Evolutionary conservation across 2,113 vertebrate genomes (phyloP), one percentile per base, ranked within the genome.

Genomic region (Syngnathus floridae): DNA sequence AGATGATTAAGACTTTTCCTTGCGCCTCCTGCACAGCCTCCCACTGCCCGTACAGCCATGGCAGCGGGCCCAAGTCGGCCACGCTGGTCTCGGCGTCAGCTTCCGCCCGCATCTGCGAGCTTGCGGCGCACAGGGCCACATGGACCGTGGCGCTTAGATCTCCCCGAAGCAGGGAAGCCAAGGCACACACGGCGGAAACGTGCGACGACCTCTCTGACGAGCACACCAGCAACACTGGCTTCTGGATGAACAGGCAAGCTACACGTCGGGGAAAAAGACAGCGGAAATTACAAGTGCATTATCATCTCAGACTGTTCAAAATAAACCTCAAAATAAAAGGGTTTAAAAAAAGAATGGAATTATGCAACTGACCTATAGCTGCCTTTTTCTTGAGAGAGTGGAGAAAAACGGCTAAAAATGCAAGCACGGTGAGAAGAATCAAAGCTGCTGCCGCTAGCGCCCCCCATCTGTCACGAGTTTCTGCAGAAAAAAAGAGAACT

Each of bases 11-110:
- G 41, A 97, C 90, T 0, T 90, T 91, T 41, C 95, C 95, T 0
- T 67, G 88, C 13, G 92, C 92, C 41, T 80, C 79, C 0, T 73
- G 74, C 16, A 96, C 90, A 0, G 65, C 73, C 45, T 91, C 90
- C 74, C 90, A 90, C 65, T 93, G 93, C 0, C 92, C 93, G 0
- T 94, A 95, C 4, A 98, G 84, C 96, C 96, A 97, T 0, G 95
- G 94, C 64, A 94, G 70, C 0, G 91, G 86, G 0, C 95, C 95
- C 1, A 92, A 65, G 12, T 84, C 90, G 0, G 93, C 92, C 76
- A 97, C 84, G 4, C 82, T 63, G 2, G 38, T 60, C 22, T 68
- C 22, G 0, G 4, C 7, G 6, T 66, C 22, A 0, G 3, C 9
- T 4, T 36, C 66, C 2, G 46, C 19, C 9, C 55, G 22, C 4